phyloP scores from a whole-genome alignment of 2,888 invertebrate genomes.

The Cacoxenus indagator region DNA sequence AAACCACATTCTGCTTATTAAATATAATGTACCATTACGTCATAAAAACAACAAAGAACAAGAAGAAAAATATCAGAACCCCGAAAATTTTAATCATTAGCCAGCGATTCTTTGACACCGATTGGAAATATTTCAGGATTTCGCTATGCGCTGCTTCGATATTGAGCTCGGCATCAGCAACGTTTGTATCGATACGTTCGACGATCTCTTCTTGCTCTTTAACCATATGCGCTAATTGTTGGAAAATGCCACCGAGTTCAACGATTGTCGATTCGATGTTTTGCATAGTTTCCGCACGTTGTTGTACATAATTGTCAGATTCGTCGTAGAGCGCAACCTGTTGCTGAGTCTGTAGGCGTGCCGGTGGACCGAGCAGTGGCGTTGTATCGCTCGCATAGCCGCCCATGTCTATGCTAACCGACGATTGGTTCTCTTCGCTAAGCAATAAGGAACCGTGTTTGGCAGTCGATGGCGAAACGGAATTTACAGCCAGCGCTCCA shows the following conservation, averaged over 20 bases:
- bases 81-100: constrained; percentile 99
- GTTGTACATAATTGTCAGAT: constrained; percentile 90
- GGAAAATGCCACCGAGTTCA: constrained; percentile 98
- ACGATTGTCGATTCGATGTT: constrained; percentile 99
- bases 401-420: constrained; percentile 90
- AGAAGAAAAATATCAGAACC: constrained; percentile 97
- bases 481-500: constrained; percentile 70
- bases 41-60: constrained; percentile 98
- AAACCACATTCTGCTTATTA: constrained; percentile 1
- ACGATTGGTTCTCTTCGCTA: constrained; percentile 76
- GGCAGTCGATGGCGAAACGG: constrained; percentile 75
- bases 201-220: constrained; percentile 90
- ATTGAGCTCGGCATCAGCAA: constrained; percentile 95
- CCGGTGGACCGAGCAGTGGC: constrained; percentile 70
- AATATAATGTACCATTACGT: constrained; percentile 80
- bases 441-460: constrained; percentile 70
- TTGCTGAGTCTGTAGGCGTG: constrained; percentile 71
- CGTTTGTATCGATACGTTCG: constrained; percentile 96
- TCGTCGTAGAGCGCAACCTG: constrained; percentile 86
- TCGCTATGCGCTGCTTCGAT: constrained; percentile 98
- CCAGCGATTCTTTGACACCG: constrained; percentile 97
- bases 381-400: constrained; percentile 72
- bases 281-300: constrained; percentile 98
- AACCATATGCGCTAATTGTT: constrained; percentile 96
- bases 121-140: constrained; percentile 97